These are phyloP conservation scores for Aethes cnicana DNA, from an alignment of 2,888 invertebrate species.

Conservation along the genomic window DNA sequence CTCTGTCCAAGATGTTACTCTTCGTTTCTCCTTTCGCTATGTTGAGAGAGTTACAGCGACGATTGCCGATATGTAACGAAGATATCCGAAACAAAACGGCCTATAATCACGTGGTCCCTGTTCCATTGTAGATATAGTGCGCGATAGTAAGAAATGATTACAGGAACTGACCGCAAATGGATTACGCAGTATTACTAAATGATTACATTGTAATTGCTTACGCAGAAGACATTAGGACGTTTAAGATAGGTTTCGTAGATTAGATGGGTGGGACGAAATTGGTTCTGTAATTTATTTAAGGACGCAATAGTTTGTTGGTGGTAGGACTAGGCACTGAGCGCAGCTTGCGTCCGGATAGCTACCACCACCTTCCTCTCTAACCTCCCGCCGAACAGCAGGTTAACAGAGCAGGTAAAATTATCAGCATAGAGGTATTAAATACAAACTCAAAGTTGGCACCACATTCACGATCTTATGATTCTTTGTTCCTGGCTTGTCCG, in stretches of 20 bases:
- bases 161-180: slow-evolving; percentile 28
- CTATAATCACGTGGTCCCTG: slow-evolving; percentile 43
- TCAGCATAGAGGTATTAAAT: no score
- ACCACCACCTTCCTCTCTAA: no score
- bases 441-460: no score
- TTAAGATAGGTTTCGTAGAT: slow-evolving; percentile 1
- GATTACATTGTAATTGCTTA: slow-evolving; percentile 15
- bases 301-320: no score
- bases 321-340: no score
- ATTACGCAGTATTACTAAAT: slow-evolving; percentile 27
- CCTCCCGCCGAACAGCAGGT: no score
- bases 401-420: no score
- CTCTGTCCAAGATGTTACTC: slow-evolving; percentile 3
- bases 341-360: no score
- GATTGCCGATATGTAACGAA: slow-evolving; percentile 53
- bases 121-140: slow-evolving; percentile 23
- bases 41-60: slow-evolving; percentile 40
- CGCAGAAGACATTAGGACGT: neutral
- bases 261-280: no score
- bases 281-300: no score
- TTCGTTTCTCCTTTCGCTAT: slow-evolving; percentile 9
- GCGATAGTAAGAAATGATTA: slow-evolving; percentile 32
- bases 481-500: no score
- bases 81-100: slow-evolving; percentile 57
- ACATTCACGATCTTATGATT: no score